Evolutionary conservation across 2,888 invertebrate genomes (phyloP), one percentile per base, ranked within the genome.

Genomic region (Hermaeophaga mercurialis): DNA sequence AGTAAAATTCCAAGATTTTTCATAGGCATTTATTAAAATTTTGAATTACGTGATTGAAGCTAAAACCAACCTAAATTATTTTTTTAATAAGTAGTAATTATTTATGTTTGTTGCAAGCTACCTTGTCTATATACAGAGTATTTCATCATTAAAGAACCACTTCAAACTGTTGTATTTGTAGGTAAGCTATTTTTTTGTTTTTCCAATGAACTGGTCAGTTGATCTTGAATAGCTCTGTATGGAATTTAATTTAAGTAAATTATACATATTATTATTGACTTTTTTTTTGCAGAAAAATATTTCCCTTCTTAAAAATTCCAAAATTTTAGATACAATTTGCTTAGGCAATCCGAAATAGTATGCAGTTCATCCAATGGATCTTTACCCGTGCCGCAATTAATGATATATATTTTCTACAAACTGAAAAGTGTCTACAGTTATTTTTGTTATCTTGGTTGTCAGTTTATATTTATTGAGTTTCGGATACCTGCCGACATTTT

Each of bases 1-100:
- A 3, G 38, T 48, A 48, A 48, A 48, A 48, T 48, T 48, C 11
- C 48, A 48, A 48, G 39, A 38, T 48, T 48, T 48, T 38, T 19
- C 17, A 9, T 12, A 34, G 4, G 14, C 6, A 12, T 8, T 17
- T 8, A 7, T 36, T 8, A n/a, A 36, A 36, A 15, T 36, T 36
- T 36, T 6, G 9, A 8, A 17, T 36, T 31, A 31, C 12, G 31
- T 11, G 17, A 8, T 17, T 36, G 17, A 36, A 8, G 36, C 36
- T 22, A 34, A 49, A 15, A 48, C 43, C 44, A 43, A 54, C 47
- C 55, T 54, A 57, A 59, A 56, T 48, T 55, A 58, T 58, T 58
- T 59, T 62, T 62, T 55, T 57, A 59, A 62, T 58, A 62, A 59
- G 56, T 62, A 59, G 50, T 62, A 62, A 61, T 61, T 57, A 61